A percentile compares a stretch with the other conserved stretches of the same genome.
Evolutionary conservation across 2,113 vertebrate genomes (phyloP).

Genomic region (Mobula hypostoma): DNA sequence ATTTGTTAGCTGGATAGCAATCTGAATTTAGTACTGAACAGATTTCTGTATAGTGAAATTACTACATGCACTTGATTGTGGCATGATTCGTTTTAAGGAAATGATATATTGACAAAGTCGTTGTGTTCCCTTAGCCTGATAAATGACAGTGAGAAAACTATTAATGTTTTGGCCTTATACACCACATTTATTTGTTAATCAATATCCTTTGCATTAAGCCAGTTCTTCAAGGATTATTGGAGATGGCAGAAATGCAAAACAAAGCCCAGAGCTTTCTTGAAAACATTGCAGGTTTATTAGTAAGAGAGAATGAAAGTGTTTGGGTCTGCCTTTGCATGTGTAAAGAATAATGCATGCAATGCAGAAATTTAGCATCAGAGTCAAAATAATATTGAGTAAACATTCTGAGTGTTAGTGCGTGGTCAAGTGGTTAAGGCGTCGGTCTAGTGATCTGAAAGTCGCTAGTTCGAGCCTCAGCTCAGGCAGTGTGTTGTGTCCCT

Average conservation of each 20-base stretch:
- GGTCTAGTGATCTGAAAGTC: no score
- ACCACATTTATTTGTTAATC: constrained; percentile 49
- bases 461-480: no score
- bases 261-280: background rate
- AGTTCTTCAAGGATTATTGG: constrained; percentile 15
- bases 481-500: no score
- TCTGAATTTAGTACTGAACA: constrained; percentile 18
- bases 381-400: background rate
- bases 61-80: constrained; percentile 28
- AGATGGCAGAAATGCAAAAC: constrained; percentile 21
- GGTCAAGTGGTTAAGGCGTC: no score
- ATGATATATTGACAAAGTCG: constrained; percentile 38
- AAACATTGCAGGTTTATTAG: background rate
- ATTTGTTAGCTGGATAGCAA: background rate
- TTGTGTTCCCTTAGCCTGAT: constrained; percentile 19
- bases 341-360: background rate
- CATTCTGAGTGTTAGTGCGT: no score
- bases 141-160: constrained; percentile 40
- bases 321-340: background rate
- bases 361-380: background rate
- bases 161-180: constrained; percentile 46
- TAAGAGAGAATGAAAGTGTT: background rate
- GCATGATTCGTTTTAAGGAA: constrained; percentile 26
- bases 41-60: constrained; percentile 24
- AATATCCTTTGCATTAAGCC: constrained; percentile 28